phyloP scores from a whole-genome alignment of 2,888 invertebrate genomes.

The Chloromyia formosa region DNA sequence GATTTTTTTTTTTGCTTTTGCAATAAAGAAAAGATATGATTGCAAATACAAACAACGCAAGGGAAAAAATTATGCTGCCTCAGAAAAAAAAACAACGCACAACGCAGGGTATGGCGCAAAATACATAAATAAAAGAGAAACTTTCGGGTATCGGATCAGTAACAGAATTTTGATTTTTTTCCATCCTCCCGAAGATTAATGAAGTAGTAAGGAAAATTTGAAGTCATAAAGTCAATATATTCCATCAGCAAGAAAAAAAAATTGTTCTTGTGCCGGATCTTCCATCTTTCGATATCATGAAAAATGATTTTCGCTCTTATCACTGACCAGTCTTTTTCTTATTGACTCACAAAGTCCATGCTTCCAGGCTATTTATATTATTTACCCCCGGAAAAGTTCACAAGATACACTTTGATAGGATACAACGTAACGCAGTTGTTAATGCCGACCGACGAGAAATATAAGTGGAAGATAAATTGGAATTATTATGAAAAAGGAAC shows the following conservation, averaged over 20 bases:
- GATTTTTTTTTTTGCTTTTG: neutral
- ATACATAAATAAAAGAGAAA: neutral
- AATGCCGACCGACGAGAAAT: too few species aligned
- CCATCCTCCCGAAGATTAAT: constrained; percentile 17
- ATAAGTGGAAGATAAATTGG: too few species aligned
- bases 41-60: neutral
- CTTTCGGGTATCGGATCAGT: constrained; percentile 24
- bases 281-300: neutral
- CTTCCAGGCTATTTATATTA: neutral
- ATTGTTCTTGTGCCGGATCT: neutral
- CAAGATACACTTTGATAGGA: too few species aligned
- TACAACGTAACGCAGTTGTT: too few species aligned
- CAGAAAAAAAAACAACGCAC: too few species aligned
- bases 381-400: too few species aligned
- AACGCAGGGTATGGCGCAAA: neutral
- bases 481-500: too few species aligned
- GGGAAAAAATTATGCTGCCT: too few species aligned
- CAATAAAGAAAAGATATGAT: neutral
- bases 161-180: constrained; percentile 22
- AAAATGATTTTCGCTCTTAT: constrained; percentile 6
- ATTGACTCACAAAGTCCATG: constrained; percentile 7
- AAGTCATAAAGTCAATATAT: constrained; percentile 33
- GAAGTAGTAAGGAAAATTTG: constrained; percentile 17
- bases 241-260: neutral
- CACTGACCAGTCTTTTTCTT: constrained; percentile 5